Evolutionary conservation across 2,888 invertebrate species (phyloP), one percentile per base, ranked within the genome.

Genomic region (Volucella inflata): DNA sequence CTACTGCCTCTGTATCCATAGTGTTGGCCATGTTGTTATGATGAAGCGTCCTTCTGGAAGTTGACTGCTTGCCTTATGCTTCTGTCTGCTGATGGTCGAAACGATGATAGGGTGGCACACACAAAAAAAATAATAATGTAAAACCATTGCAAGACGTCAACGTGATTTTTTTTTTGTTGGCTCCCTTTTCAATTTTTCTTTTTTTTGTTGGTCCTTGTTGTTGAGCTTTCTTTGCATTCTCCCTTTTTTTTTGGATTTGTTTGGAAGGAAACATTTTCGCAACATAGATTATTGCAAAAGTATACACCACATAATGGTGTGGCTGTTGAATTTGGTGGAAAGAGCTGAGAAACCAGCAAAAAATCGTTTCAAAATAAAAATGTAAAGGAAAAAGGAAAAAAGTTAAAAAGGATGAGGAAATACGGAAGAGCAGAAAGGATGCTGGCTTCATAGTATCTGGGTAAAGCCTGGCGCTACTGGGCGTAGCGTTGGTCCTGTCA

Each of bases 201-300:
- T 51, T 51, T 17, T 11, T 12, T 46, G 36, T 51, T 72, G 65
- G 57, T 79, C 60, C 65, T 64, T 65, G 16, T 59, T 64, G 40
- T 48, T 36, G 17, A 38, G 42, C n/a, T 38, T 42, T 48, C 50
- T 48, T 48, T 50, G 2, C 17, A 16, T 11, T 12, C 14, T 10
- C 36, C 36, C 16, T 3, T 40, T 48, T 16, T 8, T 14, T 42
- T 40, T 46, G 64, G 40, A 6, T 46, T 55, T 48, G 42, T 50
- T 4, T 11, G 9, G 21, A 11, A 42, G 62, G 53, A 42, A 53
- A 77, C 51, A 71, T 77, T 71, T 72, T 68, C 46, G 74, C 57
- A 80, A 71, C 80, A 84, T 44, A 79, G 79, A 80, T 75, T 84
- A 84, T 74, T 80, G 71, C 62, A 76, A 67, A 84, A 76, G 65